Evolutionary conservation across 2,113 vertebrate species (phyloP), one percentile per base, ranked within the genome.

Genomic region (Hypocryptadius cinnamomeus): DNA sequence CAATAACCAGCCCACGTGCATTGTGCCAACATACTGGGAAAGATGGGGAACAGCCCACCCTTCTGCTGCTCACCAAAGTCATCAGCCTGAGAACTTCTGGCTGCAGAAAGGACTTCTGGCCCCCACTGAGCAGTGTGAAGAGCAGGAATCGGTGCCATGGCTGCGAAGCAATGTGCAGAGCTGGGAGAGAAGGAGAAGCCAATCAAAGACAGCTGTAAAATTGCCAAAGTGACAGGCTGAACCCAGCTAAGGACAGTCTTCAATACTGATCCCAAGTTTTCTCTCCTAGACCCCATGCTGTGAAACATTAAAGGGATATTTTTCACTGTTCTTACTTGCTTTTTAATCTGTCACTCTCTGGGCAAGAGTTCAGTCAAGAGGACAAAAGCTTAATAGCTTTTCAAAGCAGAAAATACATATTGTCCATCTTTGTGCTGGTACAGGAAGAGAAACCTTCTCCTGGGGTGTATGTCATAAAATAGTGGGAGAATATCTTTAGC

Each of bases 71-170:
- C 94, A 99, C 99, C 97, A 98, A 85, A 40, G 98, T 97, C 94
- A 99, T 91, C 74, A 99, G 97, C 93, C 97, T 97, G 91, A 99
- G 98, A 82, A 98, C 95, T 89, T 98, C 98, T 31, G 99, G 98
- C 91, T 98, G 98, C 79, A 99, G 97, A 68, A 98, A 95, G 69
- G 97, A 95, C 87, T 95, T 98, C 71, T 98, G 97, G 60, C 96
- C 97, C 45, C 98, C 97, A 95, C 72, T 94, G 63, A 99, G 96
- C 63, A 99, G 97, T 9, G 97, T 98, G 97, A 97, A 96, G 60
- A 99, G 96, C 91, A 99, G 95, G 97, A 99, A 99, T 37, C 97
- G 97, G 95, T 97, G 98, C 99, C 99, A 99, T 1, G 98, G 98
- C 94, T 99, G 99, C 70, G 97, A 98, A 89, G 94, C 97, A 88